These are phyloP conservation scores for Thunnus thynnus DNA, from an alignment of 2,113 vertebrate genomes.

Conservation along the genomic window DNA sequence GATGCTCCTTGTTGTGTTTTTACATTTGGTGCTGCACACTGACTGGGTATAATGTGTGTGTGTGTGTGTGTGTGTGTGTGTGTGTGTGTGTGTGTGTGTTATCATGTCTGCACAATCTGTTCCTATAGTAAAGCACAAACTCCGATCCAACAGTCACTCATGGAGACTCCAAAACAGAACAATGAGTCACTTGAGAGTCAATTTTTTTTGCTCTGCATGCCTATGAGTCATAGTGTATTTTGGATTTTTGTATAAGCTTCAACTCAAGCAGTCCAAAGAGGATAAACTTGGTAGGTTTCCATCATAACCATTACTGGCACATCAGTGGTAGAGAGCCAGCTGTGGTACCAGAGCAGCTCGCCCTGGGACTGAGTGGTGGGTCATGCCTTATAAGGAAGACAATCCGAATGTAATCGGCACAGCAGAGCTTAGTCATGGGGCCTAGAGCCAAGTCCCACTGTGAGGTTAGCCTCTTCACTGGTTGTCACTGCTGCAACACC, in stretches of 20 bases:
- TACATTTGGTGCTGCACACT: constrained; percentile 3
- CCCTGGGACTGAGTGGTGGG: constrained; percentile 65
- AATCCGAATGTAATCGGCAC: constrained; percentile 64
- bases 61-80: no score
- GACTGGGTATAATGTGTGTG: neutral
- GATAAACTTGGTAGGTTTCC: constrained; percentile 57
- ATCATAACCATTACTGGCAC: constrained; percentile 46
- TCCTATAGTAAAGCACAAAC: constrained; percentile 23
- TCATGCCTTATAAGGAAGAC: constrained; percentile 82
- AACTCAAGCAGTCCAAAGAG: constrained; percentile 27
- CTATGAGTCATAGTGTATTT: constrained; percentile 58
- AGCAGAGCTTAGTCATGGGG: constrained; percentile 74
- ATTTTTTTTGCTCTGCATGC: constrained; percentile 26
- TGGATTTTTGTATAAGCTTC: constrained; percentile 51
- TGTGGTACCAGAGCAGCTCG: constrained; percentile 63
- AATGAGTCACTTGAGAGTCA: constrained; percentile 55
- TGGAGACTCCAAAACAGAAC: constrained; percentile 27
- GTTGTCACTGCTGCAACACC: constrained; percentile 58
- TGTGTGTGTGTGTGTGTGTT: neutral
- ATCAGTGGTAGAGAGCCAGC: constrained; percentile 57
- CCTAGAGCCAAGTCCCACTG: constrained; percentile 71
- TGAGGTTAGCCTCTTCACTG: constrained; percentile 44
- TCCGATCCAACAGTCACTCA: neutral
- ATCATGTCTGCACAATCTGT: neutral
- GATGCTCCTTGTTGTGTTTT: constrained; percentile 51